Conservation (phyloP, 2,888 invertebrate species). For the Megamerina dolium region DNA sequence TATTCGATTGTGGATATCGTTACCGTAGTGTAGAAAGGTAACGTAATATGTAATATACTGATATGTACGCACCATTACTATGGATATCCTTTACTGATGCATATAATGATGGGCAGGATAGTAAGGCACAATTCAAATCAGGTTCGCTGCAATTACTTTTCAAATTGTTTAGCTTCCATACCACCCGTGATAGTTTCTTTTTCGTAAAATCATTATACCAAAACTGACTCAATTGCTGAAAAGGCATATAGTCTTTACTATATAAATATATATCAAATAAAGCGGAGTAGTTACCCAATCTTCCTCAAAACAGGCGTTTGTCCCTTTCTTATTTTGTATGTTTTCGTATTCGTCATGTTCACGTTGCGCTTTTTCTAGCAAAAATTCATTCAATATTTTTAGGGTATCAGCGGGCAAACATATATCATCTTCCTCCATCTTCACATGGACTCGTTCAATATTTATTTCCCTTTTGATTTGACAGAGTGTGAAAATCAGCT, state of each 20-base stretch:
- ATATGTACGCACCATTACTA: conserved; percentile 29
- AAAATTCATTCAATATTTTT: conserved; percentile 70
- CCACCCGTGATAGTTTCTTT: conserved; percentile 61
- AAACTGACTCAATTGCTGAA: conserved; percentile 93
- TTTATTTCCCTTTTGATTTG: too few relatives aligned
- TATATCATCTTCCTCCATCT: conserved; percentile 55
- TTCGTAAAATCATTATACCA: conserved; percentile 89
- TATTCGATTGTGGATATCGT: background rate
- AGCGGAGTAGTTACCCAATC: conserved; percentile 63
- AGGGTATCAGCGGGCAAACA: conserved; percentile 65
- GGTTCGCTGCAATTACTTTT: conserved; percentile 48
- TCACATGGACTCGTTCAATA: too few relatives aligned
- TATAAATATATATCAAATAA: background rate
- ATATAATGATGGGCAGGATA: conserved; percentile 86
- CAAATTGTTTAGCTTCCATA: conserved; percentile 53
- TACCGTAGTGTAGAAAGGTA: background rate
- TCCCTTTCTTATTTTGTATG: conserved; percentile 38
- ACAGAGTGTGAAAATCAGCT: too few relatives aligned
- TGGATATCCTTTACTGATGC: conserved; percentile 55
- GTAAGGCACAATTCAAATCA: conserved; percentile 17
- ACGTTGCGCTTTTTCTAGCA: conserved; percentile 61
- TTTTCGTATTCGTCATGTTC: conserved; percentile 53
- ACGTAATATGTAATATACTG: too few relatives aligned
- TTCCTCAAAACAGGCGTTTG: conserved; percentile 61
- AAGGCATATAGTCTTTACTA: conserved; percentile 11